Evolutionary conservation across 2,888 invertebrate species (phyloP).

Genomic region (Pheosia tremula): DNA sequence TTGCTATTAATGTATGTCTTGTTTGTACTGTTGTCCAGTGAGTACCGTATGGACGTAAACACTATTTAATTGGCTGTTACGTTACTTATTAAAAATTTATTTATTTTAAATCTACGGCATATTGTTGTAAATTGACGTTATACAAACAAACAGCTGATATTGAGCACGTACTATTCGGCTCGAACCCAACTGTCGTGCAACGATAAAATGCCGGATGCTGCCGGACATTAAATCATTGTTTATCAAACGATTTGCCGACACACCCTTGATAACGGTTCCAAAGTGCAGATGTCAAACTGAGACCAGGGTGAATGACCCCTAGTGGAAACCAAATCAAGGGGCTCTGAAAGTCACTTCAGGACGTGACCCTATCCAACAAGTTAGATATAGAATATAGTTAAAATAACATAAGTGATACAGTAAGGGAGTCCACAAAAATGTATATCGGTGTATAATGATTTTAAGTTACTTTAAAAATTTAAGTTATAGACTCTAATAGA

Average conservation of each 20-base stretch:
- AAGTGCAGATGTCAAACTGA: conserved; percentile 48
- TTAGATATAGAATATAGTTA: conserved; percentile 23
- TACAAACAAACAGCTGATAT: no score
- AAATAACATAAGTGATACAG: conserved; percentile 6
- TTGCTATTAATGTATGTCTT: conserved; percentile 63
- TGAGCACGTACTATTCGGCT: conserved; percentile 2
- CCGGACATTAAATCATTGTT: conserved; percentile 20
- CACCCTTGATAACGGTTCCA: conserved; percentile 68
- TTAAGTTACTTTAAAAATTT: no score
- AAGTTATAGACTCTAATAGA: not conserved
- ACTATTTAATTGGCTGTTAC: conserved; percentile 32
- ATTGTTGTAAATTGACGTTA: conserved; percentile 6
- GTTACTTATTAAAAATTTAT: not conserved
- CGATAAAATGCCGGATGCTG: conserved; percentile 3
- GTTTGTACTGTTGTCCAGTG: conserved; percentile 56
- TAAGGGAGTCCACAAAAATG: conserved; percentile 25
- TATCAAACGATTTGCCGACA: conserved; percentile 27
- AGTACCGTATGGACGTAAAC: conserved; percentile 59
- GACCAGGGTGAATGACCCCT: conserved; percentile 87
- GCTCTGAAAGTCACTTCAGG: conserved; percentile 86
- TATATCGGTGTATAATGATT: not conserved
- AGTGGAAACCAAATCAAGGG: conserved; percentile 93
- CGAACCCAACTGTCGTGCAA: not conserved
- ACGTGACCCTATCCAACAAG: conserved; percentile 81
- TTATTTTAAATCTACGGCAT: not conserved